Evolutionary conservation across 2,797 vertebrate genomes (phyloP), one percentile per base, ranked within the genome.

Genomic region (Sandelia bainsii): DNA sequence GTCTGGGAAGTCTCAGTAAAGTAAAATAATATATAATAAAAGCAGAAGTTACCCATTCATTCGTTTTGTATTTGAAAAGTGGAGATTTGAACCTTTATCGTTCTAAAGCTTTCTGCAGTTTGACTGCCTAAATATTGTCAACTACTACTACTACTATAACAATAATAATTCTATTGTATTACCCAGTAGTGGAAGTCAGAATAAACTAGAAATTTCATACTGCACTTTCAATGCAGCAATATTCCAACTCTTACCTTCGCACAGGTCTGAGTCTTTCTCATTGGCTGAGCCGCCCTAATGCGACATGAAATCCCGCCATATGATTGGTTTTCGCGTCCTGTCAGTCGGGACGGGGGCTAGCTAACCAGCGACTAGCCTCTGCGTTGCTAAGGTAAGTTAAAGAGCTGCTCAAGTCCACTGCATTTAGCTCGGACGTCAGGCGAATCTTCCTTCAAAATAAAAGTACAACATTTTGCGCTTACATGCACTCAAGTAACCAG

Each of bases 301-400:
- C 81, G 49, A 65, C 65, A 71, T 62, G 60, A 87, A 77, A 75
- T 56, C 1, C 6, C 20, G 16, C 17, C 14, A 32, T 63, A 1
- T 37, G 14, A 94, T 93, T 94, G 91, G 94, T 22, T 59, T 2
- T 10, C 2, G 2, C 1, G 0, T 12, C 27, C 48, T 82, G 68
- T 90, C 94, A 87, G 50, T 94, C 87, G 6, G 72, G 8, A 45
- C 17, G 51, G 64, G 29, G 53, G 5, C 2, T 60, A 64, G 72
- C 78, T n/a, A 84, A 83, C 68, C 84, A 77, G 81, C 58, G 52
- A 76, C 49, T 87, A 77, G 72, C 85, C 90, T 78, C 79, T 81
- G 75, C 90, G 92, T 93, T 93, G 93, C 93, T 94, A 93, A 92
- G 91, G 91, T 87, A 93, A 93, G 84, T 92, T 87, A 82, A 92